Conservation (phyloP, 1,140 invertebrate genomes). For the Zaprionus nigranus region DNA sequence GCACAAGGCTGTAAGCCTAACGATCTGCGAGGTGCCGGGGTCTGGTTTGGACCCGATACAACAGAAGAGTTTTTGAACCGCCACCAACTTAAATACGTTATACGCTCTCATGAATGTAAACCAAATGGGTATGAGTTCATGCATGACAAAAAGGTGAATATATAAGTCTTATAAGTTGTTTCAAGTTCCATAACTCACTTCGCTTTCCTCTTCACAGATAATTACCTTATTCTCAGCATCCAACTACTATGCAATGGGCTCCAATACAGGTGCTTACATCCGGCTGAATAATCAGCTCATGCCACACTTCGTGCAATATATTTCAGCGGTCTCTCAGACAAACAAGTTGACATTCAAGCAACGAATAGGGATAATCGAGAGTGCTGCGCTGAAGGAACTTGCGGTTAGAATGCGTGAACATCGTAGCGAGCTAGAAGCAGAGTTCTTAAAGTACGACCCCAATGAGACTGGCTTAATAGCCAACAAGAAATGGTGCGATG, state of each 20-base stretch:
- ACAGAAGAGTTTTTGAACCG: conserved; percentile 91
- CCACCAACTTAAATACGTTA: conserved; percentile 90
- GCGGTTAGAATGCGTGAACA: conserved; percentile 90
- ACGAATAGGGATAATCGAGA: conserved; percentile 92
- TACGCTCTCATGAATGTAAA: conserved; percentile 97
- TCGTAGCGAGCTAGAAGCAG: conserved; percentile 88
- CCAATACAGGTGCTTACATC: conserved; percentile 95
- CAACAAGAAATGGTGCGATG: conserved; percentile 91
- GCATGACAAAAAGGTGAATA: conserved; percentile 91
- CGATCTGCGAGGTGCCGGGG: conserved; percentile 93
- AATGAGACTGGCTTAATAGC: conserved; percentile 89
- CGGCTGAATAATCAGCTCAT: conserved; percentile 90
- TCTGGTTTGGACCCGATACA: conserved; percentile 95
- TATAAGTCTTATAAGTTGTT: not conserved
- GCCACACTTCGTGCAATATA: conserved; percentile 94
- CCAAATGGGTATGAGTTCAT: conserved; percentile 94
- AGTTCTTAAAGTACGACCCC: conserved; percentile 90
- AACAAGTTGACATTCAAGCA: conserved; percentile 92
- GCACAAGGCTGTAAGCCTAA: conserved; percentile 91
- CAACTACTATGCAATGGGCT: conserved; percentile 96
- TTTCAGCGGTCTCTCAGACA: conserved; percentile 88
- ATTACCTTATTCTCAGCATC: conserved; percentile 97
- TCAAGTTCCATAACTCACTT: not conserved
- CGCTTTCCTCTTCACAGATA: conserved; percentile 86
- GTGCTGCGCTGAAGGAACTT: conserved; percentile 92